Base-by-base conservation (phyloP, 2,888 invertebrate genomes). In the Pandemis corylana region DNA sequence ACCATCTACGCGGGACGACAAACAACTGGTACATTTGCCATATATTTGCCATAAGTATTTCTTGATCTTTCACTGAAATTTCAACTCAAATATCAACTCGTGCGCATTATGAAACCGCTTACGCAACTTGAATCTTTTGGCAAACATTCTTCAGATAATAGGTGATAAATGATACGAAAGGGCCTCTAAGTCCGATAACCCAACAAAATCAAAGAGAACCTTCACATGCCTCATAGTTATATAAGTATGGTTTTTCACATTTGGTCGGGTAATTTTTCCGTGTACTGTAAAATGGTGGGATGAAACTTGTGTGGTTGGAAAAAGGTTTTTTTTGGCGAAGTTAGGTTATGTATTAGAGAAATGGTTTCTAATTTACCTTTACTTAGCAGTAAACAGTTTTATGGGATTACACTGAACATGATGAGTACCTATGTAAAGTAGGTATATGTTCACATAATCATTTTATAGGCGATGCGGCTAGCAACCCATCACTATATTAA, bases 121-220 rank as follows among this genome's bases (percentile, higher is more conserved):
- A 65, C 46, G 68, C 53, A 74, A 69, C 53, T 56, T n/a, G n/a
- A 65, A 74, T 74, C 69, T 69, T 74, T 74, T 70, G 65, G 74
- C 74, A 74, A 66, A 74, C 74, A 74, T 65, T 74, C 63, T 72
- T 53, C 20, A 73, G 74, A 74, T 74, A 69, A 74, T 73, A 59
- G 49, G 59, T 66, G 74, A 69, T 74, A 74, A 74, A 59, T 64
- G 68, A 64, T 69, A 69, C 44, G 61, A 74, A 74, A 70, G 74
- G 69, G 73, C 73, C 73, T 36, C 68, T 42, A 7, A 36, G 74
- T 51, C 56, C 65, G 53, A 42, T 15, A 62, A 46, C 68, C 41
- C 7, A 7, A 42, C 7, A 12, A 10, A 36, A 53, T 51, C 5
- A 12, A 67, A 53, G 53, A 53, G 10, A 36, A 7, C n/a, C 7